These are phyloP conservation scores for Lissonota sp. DNA, from an alignment of 2,888 invertebrate genomes.

Conservation along the genomic window DNA sequence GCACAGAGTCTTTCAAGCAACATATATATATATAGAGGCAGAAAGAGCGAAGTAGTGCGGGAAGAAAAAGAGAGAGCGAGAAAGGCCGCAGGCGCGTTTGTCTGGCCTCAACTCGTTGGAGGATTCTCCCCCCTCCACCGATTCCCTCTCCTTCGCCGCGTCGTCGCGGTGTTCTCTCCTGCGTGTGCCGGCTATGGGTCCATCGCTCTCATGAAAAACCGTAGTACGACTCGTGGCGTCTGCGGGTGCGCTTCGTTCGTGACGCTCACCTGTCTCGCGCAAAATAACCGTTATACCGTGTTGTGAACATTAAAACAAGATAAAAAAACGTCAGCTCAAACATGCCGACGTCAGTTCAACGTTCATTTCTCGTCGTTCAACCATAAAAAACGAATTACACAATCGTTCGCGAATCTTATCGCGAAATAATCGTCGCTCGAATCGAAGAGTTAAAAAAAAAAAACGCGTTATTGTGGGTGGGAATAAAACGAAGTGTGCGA, in stretches of 20 bases:
- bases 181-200: conserved; percentile 54
- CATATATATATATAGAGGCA: conserved; percentile 5
- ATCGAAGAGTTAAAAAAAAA: too few relatives aligned
- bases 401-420: too few relatives aligned
- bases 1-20: background rate
- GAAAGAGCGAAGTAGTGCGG: conserved; percentile 1
- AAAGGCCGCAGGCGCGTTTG: conserved; percentile 15
- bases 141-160: conserved; percentile 16
- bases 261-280: background rate
- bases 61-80: conserved; percentile 17
- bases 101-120: conserved; percentile 60
- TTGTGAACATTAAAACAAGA: background rate
- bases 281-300: background rate
- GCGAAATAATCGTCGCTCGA: too few relatives aligned
- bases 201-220: conserved; percentile 49
- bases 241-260: conserved; percentile 50
- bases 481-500: too few relatives aligned
- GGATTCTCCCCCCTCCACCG: conserved; percentile 16
- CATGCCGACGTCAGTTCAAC: too few relatives aligned
- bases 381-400: too few relatives aligned
- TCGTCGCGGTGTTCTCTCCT: conserved; percentile 47
- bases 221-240: conserved; percentile 75
- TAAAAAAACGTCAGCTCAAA: background rate
- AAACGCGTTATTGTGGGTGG: too few relatives aligned
- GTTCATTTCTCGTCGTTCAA: too few relatives aligned